Evolutionary conservation across 1,140 invertebrate genomes (phyloP).

Genomic region (Drosophila littoralis): DNA sequence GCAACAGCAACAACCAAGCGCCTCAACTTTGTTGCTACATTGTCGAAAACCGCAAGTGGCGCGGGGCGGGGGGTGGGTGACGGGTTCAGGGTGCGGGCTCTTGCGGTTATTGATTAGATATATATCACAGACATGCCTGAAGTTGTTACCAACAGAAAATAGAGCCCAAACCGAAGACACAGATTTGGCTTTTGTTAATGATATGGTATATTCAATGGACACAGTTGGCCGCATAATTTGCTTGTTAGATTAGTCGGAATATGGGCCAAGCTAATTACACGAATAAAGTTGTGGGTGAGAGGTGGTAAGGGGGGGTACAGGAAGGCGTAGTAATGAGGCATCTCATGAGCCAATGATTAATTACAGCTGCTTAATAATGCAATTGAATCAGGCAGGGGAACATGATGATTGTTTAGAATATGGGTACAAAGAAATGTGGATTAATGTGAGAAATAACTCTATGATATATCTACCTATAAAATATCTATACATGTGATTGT

Average conservation of each 20-base stretch:
- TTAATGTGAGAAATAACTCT: not conserved
- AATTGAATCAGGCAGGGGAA: not conserved
- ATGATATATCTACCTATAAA: too few relatives aligned
- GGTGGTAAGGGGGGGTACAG: not conserved
- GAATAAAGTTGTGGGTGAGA: not conserved
- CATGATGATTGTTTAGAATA: not conserved
- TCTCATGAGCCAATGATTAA: constrained; percentile 9
- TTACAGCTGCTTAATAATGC: constrained; percentile 6
- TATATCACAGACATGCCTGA: constrained; percentile 53
- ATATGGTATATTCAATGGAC: constrained; percentile 28
- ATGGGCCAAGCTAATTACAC: constrained; percentile 34
- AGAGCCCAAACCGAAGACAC: too few relatives aligned
- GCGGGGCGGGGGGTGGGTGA: not conserved
- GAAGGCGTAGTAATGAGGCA: not conserved
- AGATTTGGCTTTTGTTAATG: not conserved
- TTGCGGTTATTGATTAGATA: constrained; percentile 77
- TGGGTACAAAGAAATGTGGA: not conserved
- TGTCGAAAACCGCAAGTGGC: constrained; percentile 42
- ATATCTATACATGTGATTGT: too few relatives aligned
- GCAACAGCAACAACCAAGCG: constrained; percentile 22
- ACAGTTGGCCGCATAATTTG: constrained; percentile 53
- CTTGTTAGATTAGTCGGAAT: constrained; percentile 37
- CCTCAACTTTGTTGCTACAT: constrained; percentile 50
- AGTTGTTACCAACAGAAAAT: not conserved
- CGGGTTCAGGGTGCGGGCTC: constrained; percentile 34